Base-by-base conservation (phyloP, 2,113 vertebrate species). In the Sitta europaea region DNA sequence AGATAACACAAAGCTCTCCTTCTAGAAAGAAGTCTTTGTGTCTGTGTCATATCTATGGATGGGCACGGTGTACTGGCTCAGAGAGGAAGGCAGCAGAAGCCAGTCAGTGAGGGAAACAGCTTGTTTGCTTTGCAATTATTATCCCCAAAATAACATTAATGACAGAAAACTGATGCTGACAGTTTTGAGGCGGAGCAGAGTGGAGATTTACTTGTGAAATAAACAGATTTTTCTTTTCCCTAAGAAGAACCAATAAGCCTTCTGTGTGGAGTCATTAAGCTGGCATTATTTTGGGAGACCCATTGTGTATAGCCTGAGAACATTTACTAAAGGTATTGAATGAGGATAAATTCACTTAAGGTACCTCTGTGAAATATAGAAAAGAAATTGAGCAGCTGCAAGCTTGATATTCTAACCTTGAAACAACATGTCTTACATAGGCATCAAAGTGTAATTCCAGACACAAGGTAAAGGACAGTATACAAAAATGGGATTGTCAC, bases 261-360 rank as follows among this genome's bases (percentile, higher is more conserved):
- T 55, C 40, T 86, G 55, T 42, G 53, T 48, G 36, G 47, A 89
- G 66, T 78, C 74, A 42, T 88, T 88, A 79, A 86, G 31, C 9
- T 66, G 74, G 51, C 29, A 55, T 82, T 81, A 78, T 59, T 91
- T 88, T 72, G 51, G 62, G 65, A 58, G n/a, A 21, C 65, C 43
- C 15, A 5, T 11, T 80, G 33, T 28, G 33, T 28, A n/a, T 10
- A 79, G 47, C 31, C 54, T 51, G 5, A 86, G 62, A 86, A 31
- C 51, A 35, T 66, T 66, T 55, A 43, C 53, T 38, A 67, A 53
- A 78, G 36, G 14, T 35, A 27, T 9, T 48, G 27, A 68, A 63
- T 57, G 36, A 75, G 35, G 28, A 83, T 61, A 86, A 93, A 83
- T 89, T 95, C 67, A 87, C 53, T 94, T 93, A 91, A 61, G 86